These are phyloP conservation scores for Torymus auratus DNA, from an alignment of 2,888 invertebrate genomes.

Conservation along the genomic window DNA sequence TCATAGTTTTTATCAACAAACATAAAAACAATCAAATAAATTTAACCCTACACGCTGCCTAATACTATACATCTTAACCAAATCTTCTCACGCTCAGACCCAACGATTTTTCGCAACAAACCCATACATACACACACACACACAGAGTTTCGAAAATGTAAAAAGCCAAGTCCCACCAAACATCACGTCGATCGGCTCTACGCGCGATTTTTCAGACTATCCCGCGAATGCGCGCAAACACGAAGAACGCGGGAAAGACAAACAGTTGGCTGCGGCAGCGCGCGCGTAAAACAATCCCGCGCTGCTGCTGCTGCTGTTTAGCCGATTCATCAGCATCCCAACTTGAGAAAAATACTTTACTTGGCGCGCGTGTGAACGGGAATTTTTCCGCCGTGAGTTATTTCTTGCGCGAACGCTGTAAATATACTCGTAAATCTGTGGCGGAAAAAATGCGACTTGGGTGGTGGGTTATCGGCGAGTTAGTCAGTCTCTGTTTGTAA, in stretches of 20 bases:
- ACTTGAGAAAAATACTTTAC: constrained; percentile 52
- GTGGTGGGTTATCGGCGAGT: no score
- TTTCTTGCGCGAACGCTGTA: background rate
- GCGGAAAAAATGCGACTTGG: no score
- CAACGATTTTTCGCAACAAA: no score
- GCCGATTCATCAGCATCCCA: constrained; percentile 55
- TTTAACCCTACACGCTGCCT: no score
- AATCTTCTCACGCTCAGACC: no score
- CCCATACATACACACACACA: background rate
- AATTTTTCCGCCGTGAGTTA: constrained; percentile 4
- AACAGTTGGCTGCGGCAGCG: constrained; percentile 9
- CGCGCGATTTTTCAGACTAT: constrained; percentile 53
- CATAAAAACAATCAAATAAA: no score
- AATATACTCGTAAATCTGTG: no score
- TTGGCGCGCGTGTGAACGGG: background rate
- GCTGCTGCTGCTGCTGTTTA: constrained; percentile 29
- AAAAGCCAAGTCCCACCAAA: background rate
- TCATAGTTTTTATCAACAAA: no score
- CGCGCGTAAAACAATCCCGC: no score
- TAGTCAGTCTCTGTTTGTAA: no score
- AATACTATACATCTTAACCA: no score
- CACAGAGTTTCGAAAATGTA: background rate
- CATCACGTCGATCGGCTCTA: background rate
- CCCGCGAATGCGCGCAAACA: constrained; percentile 50
- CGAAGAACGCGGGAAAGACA: constrained; percentile 47